Percentiles rank a stretch among this genome's conserved stretches.
Conservation (phyloP, 2,797 vertebrate species). For the Urocyon cinereoargenteus region DNA sequence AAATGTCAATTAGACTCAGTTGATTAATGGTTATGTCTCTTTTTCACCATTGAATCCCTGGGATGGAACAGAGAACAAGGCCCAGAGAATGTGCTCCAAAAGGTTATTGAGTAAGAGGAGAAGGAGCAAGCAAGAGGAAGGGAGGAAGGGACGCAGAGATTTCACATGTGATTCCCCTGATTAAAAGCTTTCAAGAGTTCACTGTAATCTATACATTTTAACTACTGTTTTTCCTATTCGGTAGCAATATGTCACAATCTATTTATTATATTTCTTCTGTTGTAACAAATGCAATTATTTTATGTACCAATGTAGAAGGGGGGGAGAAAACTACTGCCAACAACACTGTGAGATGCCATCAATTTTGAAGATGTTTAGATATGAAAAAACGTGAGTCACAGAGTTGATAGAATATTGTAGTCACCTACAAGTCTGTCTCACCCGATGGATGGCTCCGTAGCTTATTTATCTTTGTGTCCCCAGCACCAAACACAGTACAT, state of each 20-base stretch:
- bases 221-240: neutral
- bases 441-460: neutral
- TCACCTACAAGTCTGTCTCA: neutral
- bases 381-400: neutral
- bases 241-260: neutral
- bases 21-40: neutral
- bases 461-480: neutral
- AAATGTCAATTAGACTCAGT: neutral
- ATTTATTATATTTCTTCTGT: neutral
- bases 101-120: neutral
- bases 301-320: neutral
- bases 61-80: neutral
- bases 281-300: neutral
- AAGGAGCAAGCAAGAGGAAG: neutral
- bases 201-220: neutral
- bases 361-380: slow-evolving; percentile 29
- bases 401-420: neutral
- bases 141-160: neutral
- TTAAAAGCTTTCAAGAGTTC: slow-evolving; percentile 8
- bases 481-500: neutral
- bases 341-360: neutral
- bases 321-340: neutral
- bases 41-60: neutral
- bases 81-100: neutral
- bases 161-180: neutral